A percentile compares a stretch with the other conserved stretches of the same genome.
These are phyloP conservation scores for Pachypeltis micranthus DNA, from an alignment of 1,140 invertebrate species.

Conservation along the genomic window DNA sequence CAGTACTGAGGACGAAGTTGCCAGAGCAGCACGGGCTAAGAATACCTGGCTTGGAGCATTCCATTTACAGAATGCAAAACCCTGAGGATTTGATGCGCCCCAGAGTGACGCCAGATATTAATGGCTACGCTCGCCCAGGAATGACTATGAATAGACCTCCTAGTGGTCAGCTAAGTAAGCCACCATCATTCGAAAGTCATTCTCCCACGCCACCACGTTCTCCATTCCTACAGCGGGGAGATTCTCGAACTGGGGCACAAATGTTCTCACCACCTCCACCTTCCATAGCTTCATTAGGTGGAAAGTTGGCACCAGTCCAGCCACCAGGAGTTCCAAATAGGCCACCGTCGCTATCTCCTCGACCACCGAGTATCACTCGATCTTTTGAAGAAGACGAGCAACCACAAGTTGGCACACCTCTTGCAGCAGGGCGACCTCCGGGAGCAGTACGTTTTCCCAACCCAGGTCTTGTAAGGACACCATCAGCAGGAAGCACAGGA, in stretches of 20 bases:
- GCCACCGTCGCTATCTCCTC: neutral
- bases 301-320: neutral
- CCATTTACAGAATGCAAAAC: slow-evolving; percentile 11
- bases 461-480: slow-evolving; percentile 4
- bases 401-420: neutral
- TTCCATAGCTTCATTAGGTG: neutral
- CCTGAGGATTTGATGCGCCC: slow-evolving; percentile 6
- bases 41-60: slow-evolving; percentile 8
- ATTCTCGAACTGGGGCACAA: neutral
- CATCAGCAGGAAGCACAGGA: slow-evolving; percentile 1
- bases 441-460: slow-evolving; percentile 2
- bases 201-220: slow-evolving; percentile 4
- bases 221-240: neutral
- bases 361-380: neutral
- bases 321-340: slow-evolving; percentile 4
- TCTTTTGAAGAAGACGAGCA: neutral
- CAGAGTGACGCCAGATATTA: slow-evolving; percentile 1
- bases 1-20: slow-evolving; percentile 19
- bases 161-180: slow-evolving; percentile 6
- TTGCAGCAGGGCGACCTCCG: neutral
- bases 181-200: neutral
- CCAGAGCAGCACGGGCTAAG: slow-evolving; percentile 10
- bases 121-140: neutral
- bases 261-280: neutral
- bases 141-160: neutral